A percentile compares a stretch with the other conserved stretches of the same genome.
Evolutionary conservation across 2,888 invertebrate genomes (phyloP).

Genomic region (Calliopum simillimum): DNA sequence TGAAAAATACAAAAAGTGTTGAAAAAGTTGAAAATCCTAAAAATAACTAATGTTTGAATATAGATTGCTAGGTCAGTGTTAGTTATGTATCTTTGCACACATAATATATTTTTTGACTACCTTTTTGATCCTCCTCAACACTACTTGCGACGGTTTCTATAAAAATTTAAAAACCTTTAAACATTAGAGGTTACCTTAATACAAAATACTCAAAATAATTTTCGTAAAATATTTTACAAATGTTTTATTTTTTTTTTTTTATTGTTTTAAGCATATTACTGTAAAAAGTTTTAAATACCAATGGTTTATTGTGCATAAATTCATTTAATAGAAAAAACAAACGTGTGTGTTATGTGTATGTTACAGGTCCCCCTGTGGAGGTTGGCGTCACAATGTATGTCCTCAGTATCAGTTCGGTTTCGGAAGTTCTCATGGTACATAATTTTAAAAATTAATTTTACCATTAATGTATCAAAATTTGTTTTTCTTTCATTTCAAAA

Average conservation of each 20-base stretch:
- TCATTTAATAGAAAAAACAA: slow-evolving; percentile 54
- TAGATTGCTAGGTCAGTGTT: no score
- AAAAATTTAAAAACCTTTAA: no score
- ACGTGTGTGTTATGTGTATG: slow-evolving; percentile 66
- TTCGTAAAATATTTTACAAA: background rate
- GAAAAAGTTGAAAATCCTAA: no score
- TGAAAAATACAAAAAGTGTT: no score
- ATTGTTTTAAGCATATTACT: slow-evolving; percentile 21
- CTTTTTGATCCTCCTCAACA: no score
- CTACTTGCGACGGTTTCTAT: no score
- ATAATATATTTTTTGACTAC: no score
- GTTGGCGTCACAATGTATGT: slow-evolving; percentile 99
- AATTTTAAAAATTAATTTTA: slow-evolving; percentile 50
- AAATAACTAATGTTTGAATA: no score
- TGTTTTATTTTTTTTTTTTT: slow-evolving; percentile 9
- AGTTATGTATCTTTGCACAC: no score
- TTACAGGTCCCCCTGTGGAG: slow-evolving; percentile 96
- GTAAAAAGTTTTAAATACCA: background rate
- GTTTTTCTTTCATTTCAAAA: slow-evolving; percentile 73
- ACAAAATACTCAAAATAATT: background rate
- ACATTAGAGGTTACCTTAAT: no score
- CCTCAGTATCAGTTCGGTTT: slow-evolving; percentile 97
- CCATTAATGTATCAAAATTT: slow-evolving; percentile 16
- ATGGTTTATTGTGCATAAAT: slow-evolving; percentile 28
- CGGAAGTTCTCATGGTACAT: slow-evolving; percentile 97